phyloP scores from a whole-genome alignment of 2,797 vertebrate genomes.

The Onychomys leucogaster region DNA sequence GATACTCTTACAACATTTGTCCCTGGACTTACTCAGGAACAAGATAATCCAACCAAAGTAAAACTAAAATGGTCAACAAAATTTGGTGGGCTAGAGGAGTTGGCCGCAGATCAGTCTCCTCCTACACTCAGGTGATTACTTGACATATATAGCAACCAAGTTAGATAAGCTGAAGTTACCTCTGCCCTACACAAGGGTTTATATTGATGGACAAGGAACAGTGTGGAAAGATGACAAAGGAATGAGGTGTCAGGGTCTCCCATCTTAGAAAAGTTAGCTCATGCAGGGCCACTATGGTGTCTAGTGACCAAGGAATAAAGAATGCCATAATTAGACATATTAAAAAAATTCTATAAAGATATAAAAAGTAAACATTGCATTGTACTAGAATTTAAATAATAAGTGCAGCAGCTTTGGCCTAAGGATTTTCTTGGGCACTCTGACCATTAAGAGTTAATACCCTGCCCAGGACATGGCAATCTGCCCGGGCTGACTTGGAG shows the following conservation, averaged over 20 bases:
- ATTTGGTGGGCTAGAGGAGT: background rate
- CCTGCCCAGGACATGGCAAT: background rate
- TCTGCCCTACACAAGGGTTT: background rate
- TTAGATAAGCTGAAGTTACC: background rate
- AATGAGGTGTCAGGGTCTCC: background rate
- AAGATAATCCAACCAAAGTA: background rate
- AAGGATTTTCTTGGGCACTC: background rate
- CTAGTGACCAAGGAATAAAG: background rate
- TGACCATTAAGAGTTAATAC: background rate
- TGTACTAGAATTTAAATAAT: background rate
- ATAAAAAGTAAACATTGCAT: background rate
- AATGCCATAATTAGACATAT: background rate
- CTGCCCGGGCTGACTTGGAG: background rate
- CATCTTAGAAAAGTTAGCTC: background rate
- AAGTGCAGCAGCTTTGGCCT: background rate
- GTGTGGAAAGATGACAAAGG: background rate
- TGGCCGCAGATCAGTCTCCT: background rate
- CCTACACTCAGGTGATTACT: background rate
- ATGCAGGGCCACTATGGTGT: background rate
- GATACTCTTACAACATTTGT: background rate
- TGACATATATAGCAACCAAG: background rate
- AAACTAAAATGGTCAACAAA: background rate
- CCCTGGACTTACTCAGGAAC: background rate
- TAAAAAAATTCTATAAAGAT: background rate
- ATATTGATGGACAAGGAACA: background rate